Conservation (phyloP, 2,113 vertebrate species). For the Myrmophylax atrothorax region DNA sequence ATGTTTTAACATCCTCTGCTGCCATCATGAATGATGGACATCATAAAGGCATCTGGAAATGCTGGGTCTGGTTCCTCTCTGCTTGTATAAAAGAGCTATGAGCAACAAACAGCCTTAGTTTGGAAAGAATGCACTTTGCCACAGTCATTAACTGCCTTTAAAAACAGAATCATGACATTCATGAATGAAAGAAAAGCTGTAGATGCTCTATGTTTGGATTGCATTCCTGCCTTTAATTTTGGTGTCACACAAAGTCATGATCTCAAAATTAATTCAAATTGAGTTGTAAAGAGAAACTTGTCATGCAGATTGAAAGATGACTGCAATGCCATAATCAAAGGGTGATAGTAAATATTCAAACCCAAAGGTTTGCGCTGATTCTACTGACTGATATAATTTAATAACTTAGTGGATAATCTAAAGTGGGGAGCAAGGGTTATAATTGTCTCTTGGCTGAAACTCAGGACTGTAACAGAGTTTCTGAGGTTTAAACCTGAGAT, state of each 20-base stretch:
- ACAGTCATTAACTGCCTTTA: slow-evolving; percentile 1
- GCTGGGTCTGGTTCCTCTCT: background rate
- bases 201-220: slow-evolving; percentile 32
- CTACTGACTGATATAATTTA: background rate
- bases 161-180: background rate
- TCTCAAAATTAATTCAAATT: slow-evolving; percentile 53
- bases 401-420: background rate
- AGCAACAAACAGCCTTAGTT: background rate
- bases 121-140: background rate
- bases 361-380: background rate
- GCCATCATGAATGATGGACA: background rate
- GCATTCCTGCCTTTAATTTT: background rate
- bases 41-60: background rate
- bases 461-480: background rate
- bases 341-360: background rate
- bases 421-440: background rate
- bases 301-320: slow-evolving; percentile 19
- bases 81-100: background rate
- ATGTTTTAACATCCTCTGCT: background rate
- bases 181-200: background rate
- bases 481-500: background rate
- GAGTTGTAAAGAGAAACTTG: slow-evolving; percentile 1
- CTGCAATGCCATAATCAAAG: background rate
- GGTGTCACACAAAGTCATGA: background rate
- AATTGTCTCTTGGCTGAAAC: background rate